Evolutionary conservation across 1,140 invertebrate species (phyloP).

Genomic region (Lucilia sericata): DNA sequence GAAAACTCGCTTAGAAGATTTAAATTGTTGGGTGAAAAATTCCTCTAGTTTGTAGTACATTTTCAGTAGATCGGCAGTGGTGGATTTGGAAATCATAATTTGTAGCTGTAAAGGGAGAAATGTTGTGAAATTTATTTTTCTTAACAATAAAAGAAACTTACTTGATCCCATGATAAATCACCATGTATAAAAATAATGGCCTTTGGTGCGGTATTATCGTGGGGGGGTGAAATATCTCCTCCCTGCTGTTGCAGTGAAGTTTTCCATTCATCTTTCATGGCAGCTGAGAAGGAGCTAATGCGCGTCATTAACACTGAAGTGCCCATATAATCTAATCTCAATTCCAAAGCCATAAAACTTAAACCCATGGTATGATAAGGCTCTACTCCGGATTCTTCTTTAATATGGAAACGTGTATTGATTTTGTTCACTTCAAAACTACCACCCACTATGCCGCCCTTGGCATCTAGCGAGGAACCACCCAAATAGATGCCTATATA

Average conservation of each 20-base stretch:
- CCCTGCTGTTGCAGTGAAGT: slow-evolving; percentile 56
- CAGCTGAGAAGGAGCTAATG: slow-evolving; percentile 84
- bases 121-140: too few species aligned
- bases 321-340: slow-evolving; percentile 96
- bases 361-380: slow-evolving; percentile 91
- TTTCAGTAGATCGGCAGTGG: slow-evolving; percentile 94
- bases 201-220: slow-evolving; percentile 50
- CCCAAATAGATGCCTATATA: slow-evolving; percentile 89
- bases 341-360: slow-evolving; percentile 86
- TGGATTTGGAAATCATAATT: slow-evolving; percentile 95
- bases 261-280: slow-evolving; percentile 87
- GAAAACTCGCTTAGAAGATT: slow-evolving; percentile 91
- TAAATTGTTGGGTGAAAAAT: slow-evolving; percentile 96
- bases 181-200: slow-evolving; percentile 94
- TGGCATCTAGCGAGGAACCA: slow-evolving; percentile 92
- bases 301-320: slow-evolving; percentile 92
- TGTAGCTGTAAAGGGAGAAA: too few species aligned
- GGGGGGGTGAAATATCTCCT: slow-evolving; percentile 47
- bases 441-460: slow-evolving; percentile 96
- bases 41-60: slow-evolving; percentile 97
- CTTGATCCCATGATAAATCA: slow-evolving; percentile 92
- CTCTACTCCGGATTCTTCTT: slow-evolving; percentile 89
- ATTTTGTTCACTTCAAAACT: slow-evolving; percentile 91
- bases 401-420: slow-evolving; percentile 87
- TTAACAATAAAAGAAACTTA: too few species aligned